These are phyloP conservation scores for Tiaroga cobitis DNA, from an alignment of 2,797 vertebrate species.

Conservation along the genomic window DNA sequence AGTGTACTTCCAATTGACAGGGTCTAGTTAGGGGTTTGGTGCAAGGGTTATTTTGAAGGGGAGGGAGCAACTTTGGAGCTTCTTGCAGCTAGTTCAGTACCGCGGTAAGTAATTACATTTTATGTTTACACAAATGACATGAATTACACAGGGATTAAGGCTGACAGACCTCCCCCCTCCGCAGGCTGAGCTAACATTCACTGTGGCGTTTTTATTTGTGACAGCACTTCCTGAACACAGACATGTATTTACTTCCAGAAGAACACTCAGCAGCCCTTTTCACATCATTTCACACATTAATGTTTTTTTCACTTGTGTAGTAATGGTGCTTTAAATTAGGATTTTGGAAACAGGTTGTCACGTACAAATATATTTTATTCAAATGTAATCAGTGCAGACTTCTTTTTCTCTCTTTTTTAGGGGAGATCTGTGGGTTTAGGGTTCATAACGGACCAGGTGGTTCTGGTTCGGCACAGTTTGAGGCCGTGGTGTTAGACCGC, in stretches of 20 bases:
- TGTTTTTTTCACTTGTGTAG: not conserved
- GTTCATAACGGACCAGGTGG: slow-evolving; percentile 90
- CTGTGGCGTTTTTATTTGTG: slow-evolving; percentile 31
- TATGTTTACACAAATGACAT: slow-evolving; percentile 55
- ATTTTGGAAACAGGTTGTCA: not conserved
- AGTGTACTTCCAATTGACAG: not conserved
- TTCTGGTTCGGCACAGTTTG: slow-evolving; percentile 87
- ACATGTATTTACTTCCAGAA: slow-evolving; percentile 30
- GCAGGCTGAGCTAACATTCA: slow-evolving; percentile 32
- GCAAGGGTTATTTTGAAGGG: slow-evolving; percentile 8
- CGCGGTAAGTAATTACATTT: slow-evolving; percentile 48
- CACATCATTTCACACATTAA: slow-evolving; percentile 12
- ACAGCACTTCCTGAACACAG: slow-evolving; percentile 16
- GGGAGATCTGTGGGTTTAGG: slow-evolving; percentile 97
- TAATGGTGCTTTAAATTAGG: not conserved
- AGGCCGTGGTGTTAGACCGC: slow-evolving; percentile 96
- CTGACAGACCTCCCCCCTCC: slow-evolving; percentile 38
- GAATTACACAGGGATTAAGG: slow-evolving; percentile 45
- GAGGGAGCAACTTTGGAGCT: slow-evolving; percentile 36
- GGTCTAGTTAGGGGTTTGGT: slow-evolving; percentile 36
- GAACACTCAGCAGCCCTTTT: slow-evolving; percentile 1
- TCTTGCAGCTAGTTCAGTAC: slow-evolving; percentile 41
- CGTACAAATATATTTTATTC: not conserved
- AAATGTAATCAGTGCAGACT: not conserved
- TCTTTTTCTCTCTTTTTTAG: slow-evolving; percentile 69